Evolutionary conservation across 2,797 vertebrate genomes (phyloP).

Genomic region (Psittacula derbiana): DNA sequence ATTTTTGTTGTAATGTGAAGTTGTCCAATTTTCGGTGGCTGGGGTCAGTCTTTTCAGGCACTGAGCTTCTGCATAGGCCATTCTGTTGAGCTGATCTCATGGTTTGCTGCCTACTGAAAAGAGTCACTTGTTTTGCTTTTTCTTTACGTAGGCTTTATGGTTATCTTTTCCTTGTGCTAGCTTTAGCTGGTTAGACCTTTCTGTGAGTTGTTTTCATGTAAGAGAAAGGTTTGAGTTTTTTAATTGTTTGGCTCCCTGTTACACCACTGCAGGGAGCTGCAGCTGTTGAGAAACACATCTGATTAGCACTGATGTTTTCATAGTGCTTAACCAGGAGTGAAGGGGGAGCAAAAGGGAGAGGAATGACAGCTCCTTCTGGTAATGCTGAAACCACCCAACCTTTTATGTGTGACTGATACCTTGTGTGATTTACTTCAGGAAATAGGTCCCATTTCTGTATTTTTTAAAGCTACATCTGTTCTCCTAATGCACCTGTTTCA

Average conservation of each 20-base stretch:
- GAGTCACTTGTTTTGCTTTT: not conserved
- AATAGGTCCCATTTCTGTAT: not conserved
- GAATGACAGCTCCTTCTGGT: not conserved
- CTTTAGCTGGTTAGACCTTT: not conserved
- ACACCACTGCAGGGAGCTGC: not conserved
- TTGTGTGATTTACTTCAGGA: not conserved
- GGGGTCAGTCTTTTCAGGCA: too few relatives aligned
- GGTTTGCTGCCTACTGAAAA: not conserved
- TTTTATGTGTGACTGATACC: not conserved
- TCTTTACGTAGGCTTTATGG: not conserved
- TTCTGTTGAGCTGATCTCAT: not conserved
- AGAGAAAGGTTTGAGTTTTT: not conserved
- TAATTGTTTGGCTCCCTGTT: not conserved
- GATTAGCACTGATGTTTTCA: not conserved
- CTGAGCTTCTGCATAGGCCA: not conserved
- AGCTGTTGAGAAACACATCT: not conserved
- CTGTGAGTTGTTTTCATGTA: not conserved
- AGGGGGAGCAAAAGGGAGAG: not conserved
- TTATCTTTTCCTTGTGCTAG: not conserved
- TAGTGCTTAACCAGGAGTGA: not conserved
- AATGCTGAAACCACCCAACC: fast-evolving
- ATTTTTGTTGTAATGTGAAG: not conserved
- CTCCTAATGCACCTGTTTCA: not conserved
- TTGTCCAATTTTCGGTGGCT: not conserved
- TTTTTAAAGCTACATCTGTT: not conserved